Conservation (phyloP, 2,888 invertebrate genomes). For the Tromatobia lineatoria region DNA sequence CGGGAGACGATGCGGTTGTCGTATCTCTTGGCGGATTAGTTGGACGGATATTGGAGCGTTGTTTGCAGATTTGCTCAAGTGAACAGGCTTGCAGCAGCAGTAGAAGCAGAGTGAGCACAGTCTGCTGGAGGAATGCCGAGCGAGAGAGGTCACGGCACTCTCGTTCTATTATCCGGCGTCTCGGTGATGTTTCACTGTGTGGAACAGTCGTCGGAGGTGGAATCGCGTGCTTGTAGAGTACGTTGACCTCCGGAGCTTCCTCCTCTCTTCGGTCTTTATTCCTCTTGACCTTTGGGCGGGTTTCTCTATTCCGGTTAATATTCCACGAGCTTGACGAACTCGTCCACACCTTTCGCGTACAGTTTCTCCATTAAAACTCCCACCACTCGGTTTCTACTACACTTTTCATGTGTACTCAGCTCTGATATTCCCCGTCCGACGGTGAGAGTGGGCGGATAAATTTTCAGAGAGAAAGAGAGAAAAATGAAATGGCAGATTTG, state of each 20-base stretch:
- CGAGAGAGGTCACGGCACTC: constrained; percentile 1
- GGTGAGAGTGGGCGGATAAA: not conserved
- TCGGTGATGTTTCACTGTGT: not conserved
- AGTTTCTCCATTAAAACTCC: constrained; percentile 2
- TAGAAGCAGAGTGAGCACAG: not conserved
- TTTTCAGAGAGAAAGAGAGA: no score
- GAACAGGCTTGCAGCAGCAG: not conserved
- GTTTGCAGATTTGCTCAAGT: constrained; percentile 1
- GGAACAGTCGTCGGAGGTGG: constrained; percentile 4
- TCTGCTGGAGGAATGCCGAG: constrained; percentile 13
- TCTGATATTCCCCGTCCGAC: not conserved
- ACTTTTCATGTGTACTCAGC: not conserved
- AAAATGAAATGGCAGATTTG: not conserved
- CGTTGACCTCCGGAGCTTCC: constrained; percentile 22
- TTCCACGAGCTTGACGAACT: constrained; percentile 7
- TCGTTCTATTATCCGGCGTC: not conserved
- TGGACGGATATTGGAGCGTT: constrained; percentile 45
- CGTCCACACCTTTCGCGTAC: not conserved
- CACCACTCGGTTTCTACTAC: not conserved
- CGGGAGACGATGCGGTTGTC: constrained; percentile 75
- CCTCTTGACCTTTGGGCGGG: constrained; percentile 30
- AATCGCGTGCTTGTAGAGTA: constrained; percentile 17
- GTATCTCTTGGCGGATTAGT: constrained; percentile 56
- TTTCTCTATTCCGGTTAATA: constrained; percentile 12
- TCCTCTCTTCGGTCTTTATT: not conserved